Evolutionary conservation across 2,113 vertebrate species (phyloP), one percentile per base, ranked within the genome.

Genomic region (Microcebus jonahi): DNA sequence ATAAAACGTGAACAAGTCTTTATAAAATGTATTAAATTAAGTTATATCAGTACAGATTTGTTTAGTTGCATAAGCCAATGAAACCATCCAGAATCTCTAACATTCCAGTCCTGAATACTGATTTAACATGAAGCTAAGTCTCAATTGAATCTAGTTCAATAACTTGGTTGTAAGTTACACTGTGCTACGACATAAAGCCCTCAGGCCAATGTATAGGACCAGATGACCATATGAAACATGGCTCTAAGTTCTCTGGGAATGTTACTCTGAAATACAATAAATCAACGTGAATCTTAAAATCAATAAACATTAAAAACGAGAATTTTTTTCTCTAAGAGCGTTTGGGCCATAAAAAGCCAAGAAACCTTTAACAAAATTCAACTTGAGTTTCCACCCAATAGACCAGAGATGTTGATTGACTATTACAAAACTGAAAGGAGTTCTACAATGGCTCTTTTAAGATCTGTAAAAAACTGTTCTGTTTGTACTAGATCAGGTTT

Each of bases 61-160:
- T 67, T 90, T 39, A 96, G 10, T 59, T 67, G 81, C 27, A 76
- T 31, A 96, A 71, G 36, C 8, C 65, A 94, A 39, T 73, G 81
- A 93, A 79, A 70, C 85, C 31, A 63, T 83, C 10, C 50, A 81
- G 48, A 82, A 79, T 59, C 76, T 91, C 92, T 87, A 63, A 53
- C 36, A 65, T 48, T 86, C 76, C 63, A 48, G 8, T 85, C 29
- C 25, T 79, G 73, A 95, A 57, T 55, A 55, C 25, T 23, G 61
- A 67, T 59, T 73, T 77, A 36, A 31, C 29, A 29, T 31, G 34
- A 95, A 45, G 23, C 18, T 27, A 65, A 71, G 68, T 23, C 63
- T 68, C 82, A 31, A 12, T 50, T 48, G 23, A 75, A 88, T 48
- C 25, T 39, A 77, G 59, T 70, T 31, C 8, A 95, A 21, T 21